Evolutionary conservation across 2,888 invertebrate genomes (phyloP).

Genomic region (Gymnocheta viridis): DNA sequence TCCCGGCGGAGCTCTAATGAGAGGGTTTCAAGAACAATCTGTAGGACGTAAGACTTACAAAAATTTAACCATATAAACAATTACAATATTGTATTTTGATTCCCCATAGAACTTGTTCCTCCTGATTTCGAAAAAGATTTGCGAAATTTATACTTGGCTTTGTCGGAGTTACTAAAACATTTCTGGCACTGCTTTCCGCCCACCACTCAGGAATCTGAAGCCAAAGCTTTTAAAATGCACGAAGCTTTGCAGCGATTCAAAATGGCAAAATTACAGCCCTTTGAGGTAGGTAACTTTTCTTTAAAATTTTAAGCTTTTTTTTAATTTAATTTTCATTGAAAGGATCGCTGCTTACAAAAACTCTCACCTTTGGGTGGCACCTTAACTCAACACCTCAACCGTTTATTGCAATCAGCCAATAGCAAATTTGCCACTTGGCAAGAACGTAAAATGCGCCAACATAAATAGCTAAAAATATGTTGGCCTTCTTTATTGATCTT

Average conservation of each 20-base stretch:
- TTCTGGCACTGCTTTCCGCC: slow-evolving; percentile 97
- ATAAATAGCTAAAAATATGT: slow-evolving; percentile 76
- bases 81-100: slow-evolving; percentile 66
- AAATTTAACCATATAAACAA: neutral
- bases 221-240: slow-evolving; percentile 92
- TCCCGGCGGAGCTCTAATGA: slow-evolving; percentile 95
- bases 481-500: slow-evolving; percentile 48
- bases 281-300: slow-evolving; percentile 85
- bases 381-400: slow-evolving; percentile 92
- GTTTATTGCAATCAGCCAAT: slow-evolving; percentile 92
- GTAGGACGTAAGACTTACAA: slow-evolving; percentile 86
- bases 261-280: slow-evolving; percentile 91
- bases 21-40: slow-evolving; percentile 91
- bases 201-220: slow-evolving; percentile 88
- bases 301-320: neutral
- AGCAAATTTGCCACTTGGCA: slow-evolving; percentile 94
- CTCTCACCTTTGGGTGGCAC: slow-evolving; percentile 91
- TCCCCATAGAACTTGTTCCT: slow-evolving; percentile 89
- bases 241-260: slow-evolving; percentile 94
- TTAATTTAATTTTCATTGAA: slow-evolving; percentile 61
- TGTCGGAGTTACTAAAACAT: slow-evolving; percentile 94
- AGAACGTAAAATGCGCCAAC: slow-evolving; percentile 85
- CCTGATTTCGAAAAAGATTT: slow-evolving; percentile 92
- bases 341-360: slow-evolving; percentile 92
- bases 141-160: slow-evolving; percentile 91